These are phyloP conservation scores for Orthosia gracilis DNA, from an alignment of 2,888 invertebrate species.

Conservation along the genomic window DNA sequence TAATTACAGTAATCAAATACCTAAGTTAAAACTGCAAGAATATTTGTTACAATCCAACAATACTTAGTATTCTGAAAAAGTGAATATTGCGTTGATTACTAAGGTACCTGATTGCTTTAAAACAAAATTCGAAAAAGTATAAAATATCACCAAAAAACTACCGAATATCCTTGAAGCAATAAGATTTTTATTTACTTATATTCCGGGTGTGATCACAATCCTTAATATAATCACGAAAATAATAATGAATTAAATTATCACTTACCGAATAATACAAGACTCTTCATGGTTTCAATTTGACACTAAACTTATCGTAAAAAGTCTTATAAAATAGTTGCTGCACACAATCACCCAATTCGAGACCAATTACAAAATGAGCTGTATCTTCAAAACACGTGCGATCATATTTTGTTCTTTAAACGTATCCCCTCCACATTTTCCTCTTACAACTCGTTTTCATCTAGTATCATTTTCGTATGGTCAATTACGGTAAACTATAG, in stretches of 20 bases:
- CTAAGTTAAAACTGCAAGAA: background rate
- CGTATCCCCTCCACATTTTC: constrained; percentile 60
- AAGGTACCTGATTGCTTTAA: background rate
- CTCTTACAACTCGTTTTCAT: constrained; percentile 58
- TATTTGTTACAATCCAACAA: background rate
- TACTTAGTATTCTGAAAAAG: background rate
- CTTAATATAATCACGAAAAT: background rate
- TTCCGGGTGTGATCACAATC: constrained; percentile 17
- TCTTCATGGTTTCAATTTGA: constrained; percentile 48
- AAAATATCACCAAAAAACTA: constrained; percentile 1
- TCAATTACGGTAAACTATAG: constrained; percentile 33
- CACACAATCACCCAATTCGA: constrained; percentile 58
- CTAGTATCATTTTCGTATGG: constrained; percentile 43
- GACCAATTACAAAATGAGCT: constrained; percentile 47
- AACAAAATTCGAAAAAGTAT: background rate
- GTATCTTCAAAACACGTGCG: constrained; percentile 43
- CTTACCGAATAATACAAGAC: constrained; percentile 53
- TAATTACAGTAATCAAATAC: background rate
- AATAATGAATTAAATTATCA: constrained; percentile 18
- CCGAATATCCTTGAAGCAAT: constrained; percentile 31
- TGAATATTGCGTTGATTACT: background rate
- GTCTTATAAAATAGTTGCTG: constrained; percentile 4
- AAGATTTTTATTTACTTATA: background rate
- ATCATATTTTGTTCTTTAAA: constrained; percentile 41
- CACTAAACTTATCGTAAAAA: constrained; percentile 25